Evolutionary conservation across 1,140 invertebrate genomes (phyloP).

Genomic region (Cotesia chilonis): DNA sequence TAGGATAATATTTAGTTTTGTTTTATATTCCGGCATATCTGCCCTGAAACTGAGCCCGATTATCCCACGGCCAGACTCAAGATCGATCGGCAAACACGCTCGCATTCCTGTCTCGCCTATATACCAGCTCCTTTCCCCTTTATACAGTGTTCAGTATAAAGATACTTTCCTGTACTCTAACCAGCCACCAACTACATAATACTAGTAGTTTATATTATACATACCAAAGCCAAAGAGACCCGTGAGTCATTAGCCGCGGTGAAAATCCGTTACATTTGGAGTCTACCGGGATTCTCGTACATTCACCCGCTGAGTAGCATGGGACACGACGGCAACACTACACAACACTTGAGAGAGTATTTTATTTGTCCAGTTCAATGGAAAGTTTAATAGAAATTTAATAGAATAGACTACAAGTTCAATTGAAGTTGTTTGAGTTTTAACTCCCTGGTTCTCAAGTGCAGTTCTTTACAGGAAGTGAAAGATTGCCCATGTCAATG

Average conservation of each 20-base stretch:
- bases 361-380: no score
- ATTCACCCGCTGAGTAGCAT: constrained; percentile 25
- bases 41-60: background rate
- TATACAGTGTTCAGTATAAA: background rate
- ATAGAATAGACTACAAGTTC: background rate
- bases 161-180: constrained; percentile 15
- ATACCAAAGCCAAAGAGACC: background rate
- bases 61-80: constrained; percentile 13
- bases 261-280: constrained; percentile 36
- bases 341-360: background rate
- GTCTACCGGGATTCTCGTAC: constrained; percentile 31
- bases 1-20: background rate
- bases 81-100: constrained; percentile 28
- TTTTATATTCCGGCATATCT: background rate
- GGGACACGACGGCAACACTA: background rate
- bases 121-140: constrained; percentile 2
- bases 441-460: no score
- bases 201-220: background rate
- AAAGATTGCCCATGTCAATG: constrained; percentile 25
- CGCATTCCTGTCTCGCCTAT: constrained; percentile 25
- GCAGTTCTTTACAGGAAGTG: background rate
- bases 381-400: no score
- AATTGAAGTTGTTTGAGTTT: no score
- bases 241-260: constrained; percentile 34
- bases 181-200: background rate